These are phyloP conservation scores for Phasianus colchicus DNA, from an alignment of 2,113 vertebrate species.

Conservation along the genomic window DNA sequence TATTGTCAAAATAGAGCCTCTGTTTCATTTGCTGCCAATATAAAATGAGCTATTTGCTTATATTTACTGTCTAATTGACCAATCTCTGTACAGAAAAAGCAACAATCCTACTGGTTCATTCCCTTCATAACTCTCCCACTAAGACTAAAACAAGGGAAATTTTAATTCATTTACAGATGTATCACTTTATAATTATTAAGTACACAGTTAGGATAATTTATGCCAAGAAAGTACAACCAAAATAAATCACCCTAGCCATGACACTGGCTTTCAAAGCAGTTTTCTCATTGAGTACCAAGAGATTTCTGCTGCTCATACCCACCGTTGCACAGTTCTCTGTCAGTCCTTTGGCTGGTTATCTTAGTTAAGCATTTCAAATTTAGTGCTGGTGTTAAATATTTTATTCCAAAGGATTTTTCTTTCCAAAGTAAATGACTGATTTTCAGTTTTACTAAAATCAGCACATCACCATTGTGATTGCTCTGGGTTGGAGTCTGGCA, in stretches of 20 bases:
- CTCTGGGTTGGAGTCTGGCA: not conserved
- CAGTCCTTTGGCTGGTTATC: constrained; percentile 27
- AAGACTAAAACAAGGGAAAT: not conserved
- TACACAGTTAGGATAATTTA: not conserved
- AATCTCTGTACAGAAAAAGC: not conserved
- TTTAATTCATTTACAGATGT: not conserved
- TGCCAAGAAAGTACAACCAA: not conserved
- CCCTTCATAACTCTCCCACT: not conserved
- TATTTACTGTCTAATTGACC: not conserved
- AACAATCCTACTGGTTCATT: not conserved
- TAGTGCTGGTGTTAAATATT: not conserved
- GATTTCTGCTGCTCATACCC: not conserved
- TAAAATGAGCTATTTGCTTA: not conserved
- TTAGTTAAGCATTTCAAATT: constrained; percentile 4
- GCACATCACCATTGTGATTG: not conserved
- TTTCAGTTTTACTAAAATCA: not conserved
- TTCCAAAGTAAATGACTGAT: constrained; percentile 6
- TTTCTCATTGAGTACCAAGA: not conserved
- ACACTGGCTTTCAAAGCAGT: not conserved
- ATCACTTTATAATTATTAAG: not conserved
- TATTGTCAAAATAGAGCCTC: not conserved
- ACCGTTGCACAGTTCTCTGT: not conserved
- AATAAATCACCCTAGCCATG: not conserved
- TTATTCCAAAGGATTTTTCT: constrained; percentile 12
- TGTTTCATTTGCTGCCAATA: not conserved